A percentile compares a stretch with the other conserved stretches of the same genome.
Conservation (phyloP, 2,888 invertebrate genomes). For the Tenthredo mesomela region DNA sequence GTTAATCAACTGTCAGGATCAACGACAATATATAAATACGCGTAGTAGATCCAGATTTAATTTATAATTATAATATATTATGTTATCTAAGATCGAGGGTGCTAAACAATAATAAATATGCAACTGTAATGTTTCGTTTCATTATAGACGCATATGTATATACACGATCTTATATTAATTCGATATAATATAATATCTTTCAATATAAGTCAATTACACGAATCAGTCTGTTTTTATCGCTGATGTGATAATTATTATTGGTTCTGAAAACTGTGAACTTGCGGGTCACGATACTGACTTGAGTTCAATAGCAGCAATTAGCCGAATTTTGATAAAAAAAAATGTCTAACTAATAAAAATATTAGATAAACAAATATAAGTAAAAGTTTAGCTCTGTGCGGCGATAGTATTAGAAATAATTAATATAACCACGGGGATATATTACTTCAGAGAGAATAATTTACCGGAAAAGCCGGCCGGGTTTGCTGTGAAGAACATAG, state of each 20-base stretch:
- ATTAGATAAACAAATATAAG: not conserved
- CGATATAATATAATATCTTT: not conserved
- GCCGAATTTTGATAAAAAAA: not conserved
- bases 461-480: conserved; percentile 19
- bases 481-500: conserved; percentile 8
- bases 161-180: not conserved
- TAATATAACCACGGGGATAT: not conserved
- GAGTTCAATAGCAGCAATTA: not conserved
- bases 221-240: not conserved
- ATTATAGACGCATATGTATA: not conserved
- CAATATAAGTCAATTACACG: not conserved
- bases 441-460: conserved; percentile 20
- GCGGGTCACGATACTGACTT: not conserved
- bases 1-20: not conserved
- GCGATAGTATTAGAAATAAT: not conserved
- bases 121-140: not conserved
- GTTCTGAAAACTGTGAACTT: not conserved
- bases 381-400: not conserved
- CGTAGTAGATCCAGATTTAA: not conserved
- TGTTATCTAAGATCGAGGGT: not conserved
- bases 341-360: not conserved
- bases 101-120: not conserved
- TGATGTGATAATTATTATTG: not conserved
- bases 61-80: not conserved
- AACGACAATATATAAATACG: not conserved